A percentile compares a stretch with the other conserved stretches of the same genome.
Evolutionary conservation across 2,888 invertebrate species (phyloP).

Genomic region (Ctenicera cuprea): DNA sequence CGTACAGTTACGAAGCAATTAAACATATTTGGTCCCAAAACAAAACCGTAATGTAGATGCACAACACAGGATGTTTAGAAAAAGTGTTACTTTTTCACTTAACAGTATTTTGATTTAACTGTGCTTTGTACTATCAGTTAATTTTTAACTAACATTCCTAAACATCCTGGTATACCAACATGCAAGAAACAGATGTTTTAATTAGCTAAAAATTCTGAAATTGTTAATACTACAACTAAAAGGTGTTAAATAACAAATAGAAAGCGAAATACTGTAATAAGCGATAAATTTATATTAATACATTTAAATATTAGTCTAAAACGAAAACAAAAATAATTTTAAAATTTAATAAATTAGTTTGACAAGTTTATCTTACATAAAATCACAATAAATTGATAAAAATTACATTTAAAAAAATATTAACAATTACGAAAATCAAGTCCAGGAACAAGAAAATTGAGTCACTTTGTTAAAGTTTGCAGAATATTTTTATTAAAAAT

Average conservation of each 20-base stretch:
- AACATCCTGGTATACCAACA: conserved; percentile 8
- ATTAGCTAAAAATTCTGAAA: conserved; percentile 1
- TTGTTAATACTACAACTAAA: conserved; percentile 9
- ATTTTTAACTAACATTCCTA: conserved; percentile 5
- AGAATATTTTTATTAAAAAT: not conserved
- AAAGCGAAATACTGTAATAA: conserved; percentile 25
- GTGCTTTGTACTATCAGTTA: conserved; percentile 30
- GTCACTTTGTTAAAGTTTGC: not conserved
- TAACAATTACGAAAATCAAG: conserved; percentile 32
- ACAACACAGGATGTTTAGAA: conserved; percentile 28
- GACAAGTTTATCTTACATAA: conserved; percentile 44
- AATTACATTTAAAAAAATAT: conserved; percentile 35
- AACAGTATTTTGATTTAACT: conserved; percentile 35
- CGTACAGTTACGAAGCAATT: conserved; percentile 19
- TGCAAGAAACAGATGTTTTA: not conserved
- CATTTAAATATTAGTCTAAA: conserved; percentile 40
- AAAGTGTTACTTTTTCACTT: conserved; percentile 5
- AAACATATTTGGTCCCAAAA: conserved; percentile 51
- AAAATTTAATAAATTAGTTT: conserved; percentile 52
- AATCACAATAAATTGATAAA: conserved; percentile 44
- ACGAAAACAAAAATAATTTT: conserved; percentile 46
- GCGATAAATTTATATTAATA: conserved; percentile 35
- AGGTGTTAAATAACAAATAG: too few relatives aligned
- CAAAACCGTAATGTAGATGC: conserved; percentile 13
- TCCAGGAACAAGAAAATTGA: conserved; percentile 41